Conservation (phyloP, 2,888 invertebrate genomes). For the Leucophora obtusa region DNA sequence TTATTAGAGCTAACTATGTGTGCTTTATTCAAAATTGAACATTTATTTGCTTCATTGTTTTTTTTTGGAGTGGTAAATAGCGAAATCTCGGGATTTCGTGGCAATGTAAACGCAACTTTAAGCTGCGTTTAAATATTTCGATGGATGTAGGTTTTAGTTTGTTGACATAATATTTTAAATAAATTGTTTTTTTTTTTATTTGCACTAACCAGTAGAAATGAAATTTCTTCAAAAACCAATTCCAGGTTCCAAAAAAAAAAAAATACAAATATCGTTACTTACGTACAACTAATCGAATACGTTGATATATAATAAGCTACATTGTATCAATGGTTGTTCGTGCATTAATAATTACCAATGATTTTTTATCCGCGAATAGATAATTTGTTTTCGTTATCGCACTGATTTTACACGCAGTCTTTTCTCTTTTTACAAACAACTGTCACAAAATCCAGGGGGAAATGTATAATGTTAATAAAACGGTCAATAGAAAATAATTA, state of each 20-base stretch:
- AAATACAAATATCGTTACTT: background rate
- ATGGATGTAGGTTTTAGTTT: no score
- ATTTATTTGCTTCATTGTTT: no score
- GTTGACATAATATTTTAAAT: no score
- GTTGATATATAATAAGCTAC: slow-evolving; percentile 35
- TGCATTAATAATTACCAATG: slow-evolving; percentile 18
- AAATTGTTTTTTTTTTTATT: slow-evolving; percentile 18
- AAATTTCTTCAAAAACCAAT: no score
- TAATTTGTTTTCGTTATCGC: background rate
- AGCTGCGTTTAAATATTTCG: no score
- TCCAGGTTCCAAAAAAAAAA: no score
- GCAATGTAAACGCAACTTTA: no score
- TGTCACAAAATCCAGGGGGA: background rate
- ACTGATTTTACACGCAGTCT: background rate
- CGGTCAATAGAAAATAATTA: background rate
- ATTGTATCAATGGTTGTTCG: slow-evolving; percentile 18
- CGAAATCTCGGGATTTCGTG: no score
- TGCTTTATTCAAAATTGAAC: no score
- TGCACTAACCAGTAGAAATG: background rate
- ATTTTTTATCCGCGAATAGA: slow-evolving; percentile 15
- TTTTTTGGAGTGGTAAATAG: no score
- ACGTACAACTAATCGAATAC: slow-evolving; percentile 36
- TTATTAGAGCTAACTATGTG: no score
- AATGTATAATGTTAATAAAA: slow-evolving; percentile 3
- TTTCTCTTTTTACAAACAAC: background rate